Base-by-base conservation (phyloP, 2,797 vertebrate genomes). In the Sparus aurata region DNA sequence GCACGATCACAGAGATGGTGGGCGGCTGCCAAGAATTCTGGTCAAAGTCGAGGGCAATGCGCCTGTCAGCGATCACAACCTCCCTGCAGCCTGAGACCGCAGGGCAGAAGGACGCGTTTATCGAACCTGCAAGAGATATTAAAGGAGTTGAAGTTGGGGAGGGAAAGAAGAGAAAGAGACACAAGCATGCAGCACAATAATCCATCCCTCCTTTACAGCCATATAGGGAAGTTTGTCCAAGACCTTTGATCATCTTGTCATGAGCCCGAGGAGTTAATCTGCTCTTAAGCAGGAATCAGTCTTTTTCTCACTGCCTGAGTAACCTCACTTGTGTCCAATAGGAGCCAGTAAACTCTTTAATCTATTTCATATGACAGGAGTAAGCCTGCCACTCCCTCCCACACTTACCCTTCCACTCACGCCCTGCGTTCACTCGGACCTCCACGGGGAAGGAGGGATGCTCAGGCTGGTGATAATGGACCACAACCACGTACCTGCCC, bases 41-140 rank as follows among this genome's bases (percentile, higher is more conserved):
- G 18, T 85, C 82, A 49, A 95, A 87, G 46, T 97, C 95, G 16
- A 98, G 92, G 60, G 95, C 95, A 67, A 96, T 95, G 65, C 90
- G 95, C n/a, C 91, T 94, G 46, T 94, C 92, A 3, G 94, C 87
- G 4, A 96, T 85, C 75, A 98, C 94, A 53, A 96, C 95, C 67
- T 95, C 94, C 82, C 92, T 94, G 92, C 98, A 99, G 83, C 98
- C 97, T 49, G 96, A 96, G 41, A 91, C 81, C 13, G 94, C 95
- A 12, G 97, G 98, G 84, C 98, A 99, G 92, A 97, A 98, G 0
- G 95, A 95, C 59, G 97, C 97, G 25, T 64, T 96, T 82, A 97
- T 92, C 49, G 90, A 87, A 70, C 97, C 98, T 99, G 86, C 12
- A 76, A 66, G 30, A 75, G 53, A 75, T 54, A 17, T 63, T 63